Evolutionary conservation across 2,113 vertebrate genomes (phyloP).

Genomic region (Gadus macrocephalus): DNA sequence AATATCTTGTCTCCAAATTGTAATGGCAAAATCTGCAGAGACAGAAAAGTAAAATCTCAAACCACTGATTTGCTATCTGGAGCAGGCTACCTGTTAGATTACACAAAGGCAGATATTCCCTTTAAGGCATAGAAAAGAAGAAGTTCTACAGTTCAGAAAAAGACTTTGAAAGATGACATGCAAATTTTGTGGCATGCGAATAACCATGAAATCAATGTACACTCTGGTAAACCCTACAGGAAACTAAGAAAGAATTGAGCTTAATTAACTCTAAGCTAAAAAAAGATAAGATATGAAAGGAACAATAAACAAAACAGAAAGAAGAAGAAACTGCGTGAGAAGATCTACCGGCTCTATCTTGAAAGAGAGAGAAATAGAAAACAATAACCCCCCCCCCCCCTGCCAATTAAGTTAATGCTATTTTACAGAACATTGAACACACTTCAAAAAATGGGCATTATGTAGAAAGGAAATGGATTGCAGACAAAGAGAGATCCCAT

Average conservation of each 20-base stretch:
- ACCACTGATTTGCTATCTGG: conserved; percentile 16
- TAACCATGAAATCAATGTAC: conserved; percentile 57
- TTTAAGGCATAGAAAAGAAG: conserved; percentile 63
- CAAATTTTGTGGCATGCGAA: conserved; percentile 77
- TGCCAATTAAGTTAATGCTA: conserved; percentile 59
- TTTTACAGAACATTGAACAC: conserved; percentile 75
- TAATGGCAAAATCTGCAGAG: conserved; percentile 87
- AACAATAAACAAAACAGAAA: conserved; percentile 54
- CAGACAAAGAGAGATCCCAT: conserved; percentile 77
- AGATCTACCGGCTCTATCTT: conserved; percentile 67
- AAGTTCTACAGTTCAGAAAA: conserved; percentile 50
- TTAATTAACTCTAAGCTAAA: conserved; percentile 48
- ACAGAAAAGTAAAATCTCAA: conserved; percentile 68
- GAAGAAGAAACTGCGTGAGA: conserved; percentile 60
- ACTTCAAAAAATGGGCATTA: conserved; percentile 74
- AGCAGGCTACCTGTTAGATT: conserved; percentile 78
- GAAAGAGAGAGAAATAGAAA: conserved; percentile 54
- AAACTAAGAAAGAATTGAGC: conserved; percentile 58
- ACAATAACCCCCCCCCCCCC: conserved; percentile 62
- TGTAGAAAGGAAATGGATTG: conserved; percentile 73
- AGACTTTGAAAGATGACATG: conserved; percentile 72
- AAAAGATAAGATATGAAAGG: conserved; percentile 49
- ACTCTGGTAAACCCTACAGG: conserved; percentile 32
- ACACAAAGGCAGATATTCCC: conserved; percentile 63
- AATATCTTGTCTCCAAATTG: conserved; percentile 76